Conservation (phyloP, 2,113 vertebrate genomes). For the Thomomys bottae region DNA sequence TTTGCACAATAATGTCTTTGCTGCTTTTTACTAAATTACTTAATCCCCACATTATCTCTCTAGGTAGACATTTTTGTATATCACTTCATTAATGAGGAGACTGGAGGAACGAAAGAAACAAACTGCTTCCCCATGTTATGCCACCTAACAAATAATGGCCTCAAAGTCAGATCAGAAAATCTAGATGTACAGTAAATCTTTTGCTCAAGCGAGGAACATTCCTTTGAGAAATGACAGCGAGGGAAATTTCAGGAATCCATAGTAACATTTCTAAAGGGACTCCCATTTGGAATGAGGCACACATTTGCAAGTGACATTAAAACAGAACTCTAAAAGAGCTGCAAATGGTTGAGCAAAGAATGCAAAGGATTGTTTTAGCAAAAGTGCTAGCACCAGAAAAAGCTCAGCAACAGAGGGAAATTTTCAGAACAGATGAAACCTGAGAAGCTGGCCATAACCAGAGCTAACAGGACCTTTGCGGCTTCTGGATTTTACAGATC, state of each 20-base stretch:
- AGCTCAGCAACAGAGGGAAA: background rate
- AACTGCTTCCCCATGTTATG: background rate
- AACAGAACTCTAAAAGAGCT: background rate
- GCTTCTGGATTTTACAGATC: too few species aligned
- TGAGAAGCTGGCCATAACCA: background rate
- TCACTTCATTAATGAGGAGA: slow-evolving; percentile 19
- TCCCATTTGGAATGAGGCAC: background rate
- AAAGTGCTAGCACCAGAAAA: background rate
- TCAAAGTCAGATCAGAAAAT: background rate
- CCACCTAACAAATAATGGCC: too few species aligned
- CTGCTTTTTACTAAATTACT: background rate
- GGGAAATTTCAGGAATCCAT: background rate
- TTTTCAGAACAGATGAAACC: background rate
- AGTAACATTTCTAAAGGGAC: background rate
- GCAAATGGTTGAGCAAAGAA: background rate
- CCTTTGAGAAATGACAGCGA: background rate
- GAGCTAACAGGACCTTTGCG: too few species aligned
- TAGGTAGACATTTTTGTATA: background rate
- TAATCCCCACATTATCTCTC: background rate
- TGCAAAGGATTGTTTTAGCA: background rate
- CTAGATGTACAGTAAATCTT: background rate
- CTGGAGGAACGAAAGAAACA: background rate
- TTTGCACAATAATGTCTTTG: background rate
- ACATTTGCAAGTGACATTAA: background rate
- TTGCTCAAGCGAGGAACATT: background rate